These are phyloP conservation scores for Aethina tumida DNA, from an alignment of 1,140 invertebrate genomes.

Conservation along the genomic window DNA sequence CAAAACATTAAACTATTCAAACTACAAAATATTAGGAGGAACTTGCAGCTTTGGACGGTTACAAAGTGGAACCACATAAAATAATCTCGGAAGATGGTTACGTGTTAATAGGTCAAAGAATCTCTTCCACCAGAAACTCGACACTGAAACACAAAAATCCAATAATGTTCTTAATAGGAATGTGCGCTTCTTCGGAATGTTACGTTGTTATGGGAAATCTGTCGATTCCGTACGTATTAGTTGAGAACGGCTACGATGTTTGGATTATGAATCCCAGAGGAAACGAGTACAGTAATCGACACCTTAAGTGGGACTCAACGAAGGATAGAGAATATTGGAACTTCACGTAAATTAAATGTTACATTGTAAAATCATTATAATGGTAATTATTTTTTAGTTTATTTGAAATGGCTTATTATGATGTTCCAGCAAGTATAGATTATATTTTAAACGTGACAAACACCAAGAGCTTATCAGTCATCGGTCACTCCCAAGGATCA, in stretches of 20 bases:
- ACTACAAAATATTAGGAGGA: too few species aligned
- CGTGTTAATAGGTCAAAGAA: too few species aligned
- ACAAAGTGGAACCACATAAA: too few species aligned
- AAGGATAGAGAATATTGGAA: slow-evolving; percentile 52
- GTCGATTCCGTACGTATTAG: slow-evolving; percentile 37
- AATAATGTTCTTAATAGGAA: too few species aligned
- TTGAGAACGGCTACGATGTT: slow-evolving; percentile 63
- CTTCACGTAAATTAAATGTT: slow-evolving; percentile 40
- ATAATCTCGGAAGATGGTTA: too few species aligned
- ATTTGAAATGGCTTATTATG: slow-evolving; percentile 67
- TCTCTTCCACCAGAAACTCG: too few species aligned
- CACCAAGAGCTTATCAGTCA: slow-evolving; percentile 51
- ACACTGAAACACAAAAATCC: too few species aligned
- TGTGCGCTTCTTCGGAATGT: neutral
- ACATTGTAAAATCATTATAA: too few species aligned
- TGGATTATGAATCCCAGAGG: slow-evolving; percentile 59
- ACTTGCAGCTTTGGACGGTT: too few species aligned
- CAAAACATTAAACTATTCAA: too few species aligned
- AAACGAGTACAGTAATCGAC: slow-evolving; percentile 44
- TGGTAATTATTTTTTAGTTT: too few species aligned
- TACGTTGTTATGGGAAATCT: neutral
- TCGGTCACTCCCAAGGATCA: slow-evolving; percentile 59
- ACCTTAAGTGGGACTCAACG: slow-evolving; percentile 31
- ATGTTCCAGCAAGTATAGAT: slow-evolving; percentile 67
- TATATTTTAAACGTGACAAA: slow-evolving; percentile 53